Conservation (phyloP, 2,797 vertebrate species). For the Dipus sagitta region DNA sequence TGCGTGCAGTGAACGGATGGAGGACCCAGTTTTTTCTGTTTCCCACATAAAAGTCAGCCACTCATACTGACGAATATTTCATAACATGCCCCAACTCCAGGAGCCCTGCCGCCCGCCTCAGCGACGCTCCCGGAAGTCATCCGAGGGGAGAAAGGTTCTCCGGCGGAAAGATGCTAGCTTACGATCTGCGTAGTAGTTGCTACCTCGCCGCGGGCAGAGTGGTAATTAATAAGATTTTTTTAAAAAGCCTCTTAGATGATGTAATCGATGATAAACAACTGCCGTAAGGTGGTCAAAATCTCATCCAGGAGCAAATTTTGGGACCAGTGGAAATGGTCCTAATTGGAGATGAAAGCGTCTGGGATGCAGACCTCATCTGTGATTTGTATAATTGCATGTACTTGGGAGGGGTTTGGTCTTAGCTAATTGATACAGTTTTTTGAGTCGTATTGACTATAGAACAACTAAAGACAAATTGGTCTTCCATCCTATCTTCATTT, state of each 20-base stretch:
- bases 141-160: fast-evolving
- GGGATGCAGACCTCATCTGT: background rate
- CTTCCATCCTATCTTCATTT: background rate
- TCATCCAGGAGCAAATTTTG: background rate
- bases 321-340: background rate
- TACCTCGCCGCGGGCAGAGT: background rate
- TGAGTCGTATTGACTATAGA: background rate
- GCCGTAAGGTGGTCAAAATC: background rate
- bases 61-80: background rate
- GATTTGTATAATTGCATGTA: background rate
- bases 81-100: background rate
- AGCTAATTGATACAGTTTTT: background rate
- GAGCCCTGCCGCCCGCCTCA: background rate
- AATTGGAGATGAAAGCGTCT: background rate
- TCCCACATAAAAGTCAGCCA: background rate
- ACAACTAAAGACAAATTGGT: background rate
- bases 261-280: background rate
- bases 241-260: background rate
- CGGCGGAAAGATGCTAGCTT: background rate
- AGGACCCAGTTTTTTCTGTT: background rate
- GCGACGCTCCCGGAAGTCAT: background rate
- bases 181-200: background rate
- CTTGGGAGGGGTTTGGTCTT: background rate
- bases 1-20: background rate
- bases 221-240: background rate